These are phyloP conservation scores for Diplazon laetatorius DNA, from an alignment of 2,888 invertebrate genomes.

Conservation along the genomic window DNA sequence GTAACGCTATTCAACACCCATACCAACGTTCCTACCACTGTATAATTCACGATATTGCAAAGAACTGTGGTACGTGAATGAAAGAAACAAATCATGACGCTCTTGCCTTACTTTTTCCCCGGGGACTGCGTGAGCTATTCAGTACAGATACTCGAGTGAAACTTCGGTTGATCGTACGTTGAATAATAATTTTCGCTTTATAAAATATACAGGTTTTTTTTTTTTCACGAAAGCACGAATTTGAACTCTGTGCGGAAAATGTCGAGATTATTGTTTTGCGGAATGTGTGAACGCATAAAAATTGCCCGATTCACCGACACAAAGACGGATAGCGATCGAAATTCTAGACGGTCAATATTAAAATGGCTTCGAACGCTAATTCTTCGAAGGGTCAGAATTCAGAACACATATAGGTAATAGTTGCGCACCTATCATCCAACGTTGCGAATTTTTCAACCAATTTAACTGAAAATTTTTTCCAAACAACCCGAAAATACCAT, in stretches of 20 bases:
- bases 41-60: slow-evolving; percentile 43
- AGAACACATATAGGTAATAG: too few relatives aligned
- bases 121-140: not conserved
- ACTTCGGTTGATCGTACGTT: slow-evolving; percentile 4
- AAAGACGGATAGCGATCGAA: too few relatives aligned
- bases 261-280: not conserved
- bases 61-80: not conserved
- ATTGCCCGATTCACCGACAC: too few relatives aligned
- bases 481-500: too few relatives aligned
- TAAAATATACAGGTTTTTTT: too few relatives aligned
- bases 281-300: not conserved
- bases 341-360: too few relatives aligned
- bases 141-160: slow-evolving; percentile 1
- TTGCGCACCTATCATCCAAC: too few relatives aligned
- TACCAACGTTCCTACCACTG: slow-evolving; percentile 3
- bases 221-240: not conserved
- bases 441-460: too few relatives aligned
- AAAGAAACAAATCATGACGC: slow-evolving; percentile 8
- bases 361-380: too few relatives aligned
- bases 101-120: slow-evolving; percentile 29
- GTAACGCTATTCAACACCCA: slow-evolving; percentile 22
- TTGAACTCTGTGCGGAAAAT: not conserved
- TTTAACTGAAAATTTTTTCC: too few relatives aligned
- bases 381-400: too few relatives aligned
- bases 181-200: slow-evolving; percentile 1